A percentile compares a stretch with the other conserved stretches of the same genome.
Evolutionary conservation across 2,888 invertebrate genomes (phyloP).

Genomic region (Drosophila subsilvestris): DNA sequence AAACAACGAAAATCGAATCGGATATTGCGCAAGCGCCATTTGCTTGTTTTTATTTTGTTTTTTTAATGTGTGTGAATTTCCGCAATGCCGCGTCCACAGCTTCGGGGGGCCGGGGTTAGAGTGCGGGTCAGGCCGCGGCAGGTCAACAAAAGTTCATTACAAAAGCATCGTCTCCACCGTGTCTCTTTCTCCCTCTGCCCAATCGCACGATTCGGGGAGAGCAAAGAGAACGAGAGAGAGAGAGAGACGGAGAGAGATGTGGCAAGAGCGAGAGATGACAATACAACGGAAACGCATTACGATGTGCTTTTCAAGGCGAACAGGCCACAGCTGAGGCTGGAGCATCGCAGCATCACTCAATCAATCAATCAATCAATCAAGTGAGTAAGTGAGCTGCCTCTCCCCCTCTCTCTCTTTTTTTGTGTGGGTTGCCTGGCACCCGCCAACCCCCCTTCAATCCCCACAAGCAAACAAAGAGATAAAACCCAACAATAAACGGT

Average conservation of each 20-base stretch:
- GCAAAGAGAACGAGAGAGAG: constrained; percentile 5
- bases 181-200: neutral
- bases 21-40: constrained; percentile 64
- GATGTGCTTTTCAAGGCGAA: constrained; percentile 62
- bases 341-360: constrained; percentile 23
- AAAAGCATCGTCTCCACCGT: constrained; percentile 21
- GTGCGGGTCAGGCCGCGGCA: constrained; percentile 7
- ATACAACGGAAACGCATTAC: constrained; percentile 59
- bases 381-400: constrained; percentile 25
- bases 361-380: constrained; percentile 36
- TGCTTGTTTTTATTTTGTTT: constrained; percentile 24
- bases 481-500: constrained; percentile 21
- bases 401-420: neutral
- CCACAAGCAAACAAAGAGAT: constrained; percentile 26
- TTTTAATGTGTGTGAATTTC: constrained; percentile 55
- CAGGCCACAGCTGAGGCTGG: constrained; percentile 36
- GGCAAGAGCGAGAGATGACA: constrained; percentile 1
- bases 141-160: constrained; percentile 62
- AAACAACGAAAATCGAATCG: constrained; percentile 56
- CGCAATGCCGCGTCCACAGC: constrained; percentile 45
- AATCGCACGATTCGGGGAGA: constrained; percentile 11
- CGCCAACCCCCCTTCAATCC: neutral
- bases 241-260: neutral
- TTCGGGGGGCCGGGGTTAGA: constrained; percentile 12
- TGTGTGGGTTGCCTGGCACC: constrained; percentile 13